phyloP scores from a whole-genome alignment of 1,140 invertebrate genomes.

The Zaprionus africanus region DNA sequence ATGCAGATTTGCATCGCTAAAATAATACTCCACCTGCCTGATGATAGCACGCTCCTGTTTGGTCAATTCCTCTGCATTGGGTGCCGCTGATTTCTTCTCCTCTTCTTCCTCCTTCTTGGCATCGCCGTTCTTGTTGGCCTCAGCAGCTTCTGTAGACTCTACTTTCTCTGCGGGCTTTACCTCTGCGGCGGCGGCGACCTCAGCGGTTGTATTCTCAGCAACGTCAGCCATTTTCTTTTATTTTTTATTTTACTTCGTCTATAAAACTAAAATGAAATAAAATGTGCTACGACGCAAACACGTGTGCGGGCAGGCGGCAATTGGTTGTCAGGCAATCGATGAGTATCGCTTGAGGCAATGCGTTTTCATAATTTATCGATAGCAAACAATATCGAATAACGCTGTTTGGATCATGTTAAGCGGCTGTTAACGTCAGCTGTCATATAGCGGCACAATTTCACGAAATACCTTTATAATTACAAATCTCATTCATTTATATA shows the following conservation, averaged over 20 bases:
- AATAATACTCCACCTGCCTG: conserved; percentile 88
- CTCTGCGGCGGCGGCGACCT: conserved; percentile 38
- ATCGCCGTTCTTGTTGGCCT: conserved; percentile 59
- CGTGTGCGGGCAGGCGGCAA: conserved; percentile 44
- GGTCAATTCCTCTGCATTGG: conserved; percentile 38
- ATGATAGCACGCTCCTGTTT: conserved; percentile 87
- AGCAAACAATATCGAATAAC: background rate
- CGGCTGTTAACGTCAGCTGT: background rate
- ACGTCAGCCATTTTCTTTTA: conserved; percentile 66
- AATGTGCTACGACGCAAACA: conserved; percentile 45
- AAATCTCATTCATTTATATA: too few species aligned
- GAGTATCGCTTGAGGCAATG: background rate
- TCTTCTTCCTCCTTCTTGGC: conserved; percentile 38
- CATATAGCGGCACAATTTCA: background rate
- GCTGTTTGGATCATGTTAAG: background rate
- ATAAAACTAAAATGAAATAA: conserved; percentile 33
- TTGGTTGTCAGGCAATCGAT: conserved; percentile 19
- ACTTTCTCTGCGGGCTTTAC: conserved; percentile 30
- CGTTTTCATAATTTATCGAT: background rate
- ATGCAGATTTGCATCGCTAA: conserved; percentile 94
- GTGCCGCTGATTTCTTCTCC: conserved; percentile 9
- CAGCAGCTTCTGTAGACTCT: conserved; percentile 12
- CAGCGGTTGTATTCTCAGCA: conserved; percentile 47
- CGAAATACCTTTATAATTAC: too few species aligned
- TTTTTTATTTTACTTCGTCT: conserved; percentile 17